Conservation (phyloP, 2,113 vertebrate species). For the Anarhynchus alexandrinus region DNA sequence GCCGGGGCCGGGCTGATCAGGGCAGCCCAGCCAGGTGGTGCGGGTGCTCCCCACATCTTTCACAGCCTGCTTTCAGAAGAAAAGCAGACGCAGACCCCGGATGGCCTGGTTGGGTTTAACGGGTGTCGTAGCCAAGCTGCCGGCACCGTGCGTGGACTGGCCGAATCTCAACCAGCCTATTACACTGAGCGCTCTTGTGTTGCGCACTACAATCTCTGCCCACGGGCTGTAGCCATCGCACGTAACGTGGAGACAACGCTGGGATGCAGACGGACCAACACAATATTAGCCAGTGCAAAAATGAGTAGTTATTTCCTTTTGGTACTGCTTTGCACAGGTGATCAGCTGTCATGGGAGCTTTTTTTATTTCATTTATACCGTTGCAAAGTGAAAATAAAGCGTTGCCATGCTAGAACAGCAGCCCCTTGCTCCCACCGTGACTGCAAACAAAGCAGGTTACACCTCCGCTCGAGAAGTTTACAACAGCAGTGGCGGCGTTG, state of each 20-base stretch:
- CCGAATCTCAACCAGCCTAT: not conserved
- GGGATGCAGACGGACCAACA: not conserved
- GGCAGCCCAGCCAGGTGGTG: not conserved
- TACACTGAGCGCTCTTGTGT: accelerated
- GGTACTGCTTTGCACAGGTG: not conserved
- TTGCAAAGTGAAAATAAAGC: not conserved
- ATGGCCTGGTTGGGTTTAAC: not conserved
- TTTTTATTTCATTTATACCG: not conserved
- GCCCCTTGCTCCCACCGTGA: not conserved
- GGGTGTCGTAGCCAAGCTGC: not conserved
- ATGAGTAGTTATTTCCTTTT: not conserved
- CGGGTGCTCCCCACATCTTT: not conserved
- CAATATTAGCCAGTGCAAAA: not conserved
- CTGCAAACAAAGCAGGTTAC: not conserved
- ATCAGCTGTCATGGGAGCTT: not conserved
- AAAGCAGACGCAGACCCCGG: not conserved
- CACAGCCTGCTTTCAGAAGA: not conserved
- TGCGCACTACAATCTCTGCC: not conserved
- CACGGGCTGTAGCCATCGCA: accelerated
- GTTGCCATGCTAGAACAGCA: not conserved
- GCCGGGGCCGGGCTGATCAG: not conserved
- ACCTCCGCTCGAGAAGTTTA: not conserved
- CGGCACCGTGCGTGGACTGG: not conserved
- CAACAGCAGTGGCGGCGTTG: not conserved
- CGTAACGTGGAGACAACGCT: accelerated